Evolutionary conservation across 2,888 invertebrate species (phyloP), one percentile per base, ranked within the genome.

Genomic region (Plebejus melissa): DNA sequence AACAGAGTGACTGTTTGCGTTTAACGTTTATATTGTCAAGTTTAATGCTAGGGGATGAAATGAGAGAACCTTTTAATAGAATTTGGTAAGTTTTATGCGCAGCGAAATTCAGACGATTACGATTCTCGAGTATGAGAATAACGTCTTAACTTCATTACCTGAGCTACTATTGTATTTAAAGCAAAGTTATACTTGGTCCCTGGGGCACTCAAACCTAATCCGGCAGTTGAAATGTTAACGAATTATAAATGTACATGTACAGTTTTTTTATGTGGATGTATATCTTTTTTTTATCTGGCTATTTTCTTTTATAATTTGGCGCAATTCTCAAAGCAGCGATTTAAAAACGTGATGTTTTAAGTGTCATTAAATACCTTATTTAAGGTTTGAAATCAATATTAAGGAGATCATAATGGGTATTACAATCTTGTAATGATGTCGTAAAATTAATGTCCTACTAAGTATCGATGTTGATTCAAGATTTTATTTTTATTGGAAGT

Each of bases 161-260:
- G 13, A 50, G 28, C 28, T 50, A 28, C 72, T 72, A 32, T 72
- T 72, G 72, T 72, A 72, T 46, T 72, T 50, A 72, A 50, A 54
- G 50, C 28, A 16, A 72, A 50, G 46, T 72, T 70, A 22, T 32
- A 72, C 50, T 50, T 32, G 32, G 54, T 54, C 72, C 72, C 72
- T 54, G 54, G 71, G 71, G 72, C 50, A 16, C 72, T 16, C 50
- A 11, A 54, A 72, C 46, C 54, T 72, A 72, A 72, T 32, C 72
- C 32, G 54, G 50, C 54, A 32, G 16, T 72, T 72, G 54, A 72
- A 54, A 50, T 32, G 72, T 28, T 72, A 72, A 54, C 72, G 72
- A 72, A 54, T 72, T 72, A 50, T 54, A 50, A 72, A 54, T 46
- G 54, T 32, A 6, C 28, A 32, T 50, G n/a, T 46, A n/a, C n/a